Evolutionary conservation across 2,797 vertebrate genomes (phyloP), one percentile per base, ranked within the genome.

Genomic region (Percopsis omiscomaycus): DNA sequence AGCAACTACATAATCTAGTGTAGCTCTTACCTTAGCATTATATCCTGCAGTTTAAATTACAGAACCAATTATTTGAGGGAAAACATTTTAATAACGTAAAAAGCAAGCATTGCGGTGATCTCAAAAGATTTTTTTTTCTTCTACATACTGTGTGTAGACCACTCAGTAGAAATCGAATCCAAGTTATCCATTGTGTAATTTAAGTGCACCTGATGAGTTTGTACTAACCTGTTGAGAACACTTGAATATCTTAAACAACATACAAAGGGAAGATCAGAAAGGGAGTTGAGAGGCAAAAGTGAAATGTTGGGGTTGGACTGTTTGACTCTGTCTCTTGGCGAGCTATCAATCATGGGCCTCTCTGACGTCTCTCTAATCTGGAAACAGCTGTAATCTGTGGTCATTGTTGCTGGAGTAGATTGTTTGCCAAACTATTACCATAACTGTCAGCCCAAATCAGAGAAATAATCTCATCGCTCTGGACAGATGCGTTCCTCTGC

Each of bases 401-500:
- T 93, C 94, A 93, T 93, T 95, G 95, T 93, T 94, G 94, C 93
- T 91, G 85, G 91, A 95, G 94, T 95, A 94, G 95, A 96, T 96
- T 97, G 95, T 97, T 97, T 96, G 95, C 94, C 94, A 95, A 98
- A 98, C 94, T 94, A 98, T 98, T 96, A 97, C 95, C 96, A 99
- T 98, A 98, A 96, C 94, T 95, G 95, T 98, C 96, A 95, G 86
- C 89, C 85, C 88, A 95, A 97, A 98, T 97, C 97, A 95, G 93
- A 95, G 94, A 94, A 97, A 98, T 97, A 95, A 97, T 98, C 96
- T 96, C 94, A 95, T 96, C 93, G 91, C 91, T 87, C 90, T 84
- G 91, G 95, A 96, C 94, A 95, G 94, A 95, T 96, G 95, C 78
- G 91, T 95, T 94, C 88, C 84, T 93, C 94, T 95, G 95, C 94